Percentiles rank a stretch among this genome's conserved stretches.
These are phyloP conservation scores for Physeter macrocephalus DNA, from an alignment of 2,113 vertebrate genomes.

Conservation along the genomic window DNA sequence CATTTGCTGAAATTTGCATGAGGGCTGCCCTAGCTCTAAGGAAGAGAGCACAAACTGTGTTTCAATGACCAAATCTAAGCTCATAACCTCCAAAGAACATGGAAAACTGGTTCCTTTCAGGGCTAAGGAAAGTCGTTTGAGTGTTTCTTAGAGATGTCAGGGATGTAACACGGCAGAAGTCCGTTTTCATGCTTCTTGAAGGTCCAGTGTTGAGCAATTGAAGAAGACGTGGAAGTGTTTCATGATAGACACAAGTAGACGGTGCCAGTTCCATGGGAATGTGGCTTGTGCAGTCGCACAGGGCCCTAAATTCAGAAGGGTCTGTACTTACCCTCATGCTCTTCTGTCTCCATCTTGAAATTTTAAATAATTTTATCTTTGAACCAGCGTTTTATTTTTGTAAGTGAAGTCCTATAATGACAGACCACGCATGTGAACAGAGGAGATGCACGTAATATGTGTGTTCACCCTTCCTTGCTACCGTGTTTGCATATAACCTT, in stretches of 20 bases:
- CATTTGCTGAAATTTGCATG: slow-evolving; percentile 37
- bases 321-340: background rate
- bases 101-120: background rate
- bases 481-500: background rate
- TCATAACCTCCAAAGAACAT: background rate
- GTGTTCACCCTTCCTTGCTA: background rate
- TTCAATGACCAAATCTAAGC: background rate
- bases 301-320: background rate
- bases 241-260: background rate
- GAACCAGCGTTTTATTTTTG: background rate
- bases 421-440: background rate
- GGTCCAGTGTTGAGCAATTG: background rate
- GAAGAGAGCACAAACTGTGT: background rate
- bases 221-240: background rate
- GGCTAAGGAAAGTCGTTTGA: background rate
- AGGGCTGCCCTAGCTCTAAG: background rate
- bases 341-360: background rate
- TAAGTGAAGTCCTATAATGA: background rate
- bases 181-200: background rate
- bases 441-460: background rate
- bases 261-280: no score
- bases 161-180: background rate
- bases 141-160: background rate
- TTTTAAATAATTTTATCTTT: background rate
- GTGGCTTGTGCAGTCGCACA: background rate